Base-by-base conservation (phyloP, 2,797 vertebrate genomes). In the Scarus forsteni region DNA sequence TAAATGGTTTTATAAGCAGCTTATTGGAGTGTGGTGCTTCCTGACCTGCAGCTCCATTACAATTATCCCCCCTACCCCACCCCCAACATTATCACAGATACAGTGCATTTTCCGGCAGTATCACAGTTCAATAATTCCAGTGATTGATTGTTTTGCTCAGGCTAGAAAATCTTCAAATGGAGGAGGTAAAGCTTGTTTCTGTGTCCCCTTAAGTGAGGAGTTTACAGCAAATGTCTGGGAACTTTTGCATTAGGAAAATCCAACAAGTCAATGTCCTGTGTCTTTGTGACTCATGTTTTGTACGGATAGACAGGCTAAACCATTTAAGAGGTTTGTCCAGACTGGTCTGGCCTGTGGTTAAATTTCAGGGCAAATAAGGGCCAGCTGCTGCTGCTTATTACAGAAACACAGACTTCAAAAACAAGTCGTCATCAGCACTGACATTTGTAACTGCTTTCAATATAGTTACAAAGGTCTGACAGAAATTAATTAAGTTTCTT, bases 1-100 rank as follows among this genome's bases (percentile, higher is more conserved):
- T 84, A 85, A 85, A 81, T 73, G 57, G 62, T 63, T 85, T 75
- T 76, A 77, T 82, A 83, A 85, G 58, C 75, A 73, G 71, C 69
- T 60, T 66, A 80, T 46, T 64, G 73, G 81, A 64, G 67, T 79
- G 67, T 85, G 68, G 55, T 50, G 62, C 77, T 44, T 84, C 48
- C 53, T 70, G 72, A 80, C 78, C 77, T 81, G 63, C 75, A 80
- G 60, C 49, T 43, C 18, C 35, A 51, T 70, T 42, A 70, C 73
- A 56, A 78, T 83, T 79, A 87, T 77, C 59, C 65, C 34, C 71
- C 27, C 27, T 4, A 2, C 27, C 27, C 27, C 27, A 2, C 27
- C 27, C 27, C 27, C 27, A 2, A 85, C 61, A 79, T 83, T 80
- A 76, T 75, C 79, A 73, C 70, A 80, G 76, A 85, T 85, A 81